These are phyloP conservation scores for Forbesichthys agassizii DNA, from an alignment of 2,113 vertebrate genomes.

Conservation along the genomic window DNA sequence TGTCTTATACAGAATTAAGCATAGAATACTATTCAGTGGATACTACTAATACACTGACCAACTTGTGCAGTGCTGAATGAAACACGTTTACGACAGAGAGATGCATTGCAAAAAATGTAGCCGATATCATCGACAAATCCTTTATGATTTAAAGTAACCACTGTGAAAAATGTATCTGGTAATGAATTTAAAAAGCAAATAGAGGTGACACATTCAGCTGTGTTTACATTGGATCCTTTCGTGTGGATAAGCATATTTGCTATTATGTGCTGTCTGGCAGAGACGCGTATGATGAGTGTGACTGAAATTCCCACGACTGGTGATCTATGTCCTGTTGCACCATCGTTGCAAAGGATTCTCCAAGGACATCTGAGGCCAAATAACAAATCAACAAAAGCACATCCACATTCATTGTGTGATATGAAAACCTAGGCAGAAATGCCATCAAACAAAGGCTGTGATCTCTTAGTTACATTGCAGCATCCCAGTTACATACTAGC, in stretches of 20 bases:
- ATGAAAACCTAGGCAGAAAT: conserved; percentile 13
- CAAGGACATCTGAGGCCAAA: conserved; percentile 36
- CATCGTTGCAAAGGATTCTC: conserved; percentile 38
- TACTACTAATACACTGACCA: too few species aligned
- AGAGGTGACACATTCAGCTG: conserved; percentile 36
- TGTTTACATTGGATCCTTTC: conserved; percentile 40
- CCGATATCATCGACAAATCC: conserved; percentile 16
- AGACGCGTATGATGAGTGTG: conserved; percentile 18
- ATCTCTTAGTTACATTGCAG: conserved; percentile 16
- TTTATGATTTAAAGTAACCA: conserved; percentile 6
- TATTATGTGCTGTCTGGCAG: conserved; percentile 31
- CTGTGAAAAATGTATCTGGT: conserved; percentile 11
- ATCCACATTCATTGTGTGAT: neutral
- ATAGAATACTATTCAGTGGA: too few species aligned
- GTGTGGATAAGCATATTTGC: conserved; percentile 30
- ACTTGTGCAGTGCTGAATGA: neutral
- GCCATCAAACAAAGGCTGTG: neutral
- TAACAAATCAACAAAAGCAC: conserved; percentile 34
- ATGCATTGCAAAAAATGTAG: neutral
- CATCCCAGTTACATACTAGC: neutral
- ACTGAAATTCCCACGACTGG: conserved; percentile 8
- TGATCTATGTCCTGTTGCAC: conserved; percentile 24
- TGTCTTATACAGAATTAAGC: conserved; percentile 15
- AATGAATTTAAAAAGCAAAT: conserved; percentile 25
- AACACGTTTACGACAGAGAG: conserved; percentile 37